These are phyloP conservation scores for Peromyscus eremicus DNA, from an alignment of 2,797 vertebrate genomes.

Conservation along the genomic window DNA sequence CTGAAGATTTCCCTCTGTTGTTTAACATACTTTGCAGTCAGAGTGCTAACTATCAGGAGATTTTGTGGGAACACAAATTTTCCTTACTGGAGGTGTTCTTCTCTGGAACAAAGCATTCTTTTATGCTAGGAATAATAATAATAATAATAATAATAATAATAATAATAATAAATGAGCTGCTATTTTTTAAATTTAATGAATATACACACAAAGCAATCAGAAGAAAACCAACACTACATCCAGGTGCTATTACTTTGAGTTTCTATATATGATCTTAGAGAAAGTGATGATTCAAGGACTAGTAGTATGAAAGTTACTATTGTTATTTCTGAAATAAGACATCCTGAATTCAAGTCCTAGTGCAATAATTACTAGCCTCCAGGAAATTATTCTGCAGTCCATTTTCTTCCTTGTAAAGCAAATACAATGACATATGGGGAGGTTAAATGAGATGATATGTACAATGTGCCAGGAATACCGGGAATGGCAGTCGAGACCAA, in stretches of 20 bases:
- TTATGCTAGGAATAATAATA: not conserved
- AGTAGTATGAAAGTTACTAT: not conserved
- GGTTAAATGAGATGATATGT: not conserved
- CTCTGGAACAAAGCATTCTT: conserved; percentile 18
- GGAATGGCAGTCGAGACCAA: not conserved
- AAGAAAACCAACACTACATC: not conserved
- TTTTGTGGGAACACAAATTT: not conserved
- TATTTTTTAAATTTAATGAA: conserved; percentile 1
- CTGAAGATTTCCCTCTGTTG: not conserved
- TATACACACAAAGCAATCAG: not conserved
- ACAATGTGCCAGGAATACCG: not conserved
- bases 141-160: not conserved
- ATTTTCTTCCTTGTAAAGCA: conserved; percentile 29
- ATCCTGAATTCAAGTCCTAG: not conserved
- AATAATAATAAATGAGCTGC: not conserved
- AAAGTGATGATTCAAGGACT: not conserved
- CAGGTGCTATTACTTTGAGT: not conserved
- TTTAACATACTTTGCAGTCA: not conserved
- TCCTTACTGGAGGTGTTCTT: not conserved
- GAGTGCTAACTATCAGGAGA: not conserved
- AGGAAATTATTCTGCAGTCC: not conserved
- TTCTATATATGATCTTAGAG: not conserved
- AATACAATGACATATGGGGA: not conserved
- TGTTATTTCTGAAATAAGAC: not conserved
- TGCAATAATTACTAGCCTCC: not conserved